Conservation (phyloP, 2,888 invertebrate species). For the Tetranychus truncatus region DNA sequence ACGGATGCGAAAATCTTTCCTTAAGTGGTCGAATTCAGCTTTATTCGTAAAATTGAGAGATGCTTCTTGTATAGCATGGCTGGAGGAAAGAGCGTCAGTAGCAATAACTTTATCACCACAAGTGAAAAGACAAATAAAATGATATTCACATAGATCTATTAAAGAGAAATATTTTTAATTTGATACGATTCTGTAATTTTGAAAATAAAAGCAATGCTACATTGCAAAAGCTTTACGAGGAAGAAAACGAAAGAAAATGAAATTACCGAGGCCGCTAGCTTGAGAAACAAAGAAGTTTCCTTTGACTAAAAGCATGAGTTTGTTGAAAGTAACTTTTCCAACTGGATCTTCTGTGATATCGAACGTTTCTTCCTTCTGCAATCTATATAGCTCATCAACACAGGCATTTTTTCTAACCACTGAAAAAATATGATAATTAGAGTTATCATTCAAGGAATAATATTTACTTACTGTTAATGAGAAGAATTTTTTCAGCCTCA, state of each 20-base stretch:
- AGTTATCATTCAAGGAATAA: neutral
- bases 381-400: neutral
- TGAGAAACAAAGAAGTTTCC: slow-evolving; percentile 1
- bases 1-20: neutral
- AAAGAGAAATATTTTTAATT: no score
- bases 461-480: slow-evolving; percentile 1
- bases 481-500: slow-evolving; percentile 4
- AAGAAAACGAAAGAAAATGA: neutral
- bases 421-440: neutral
- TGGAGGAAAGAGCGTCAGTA: slow-evolving; percentile 1
- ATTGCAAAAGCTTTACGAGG: no score
- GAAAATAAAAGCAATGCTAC: no score
- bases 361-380: neutral
- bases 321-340: neutral
- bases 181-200: no score
- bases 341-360: neutral
- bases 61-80: neutral
- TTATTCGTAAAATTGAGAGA: neutral
- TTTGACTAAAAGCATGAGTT: neutral
- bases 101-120: slow-evolving; percentile 10
- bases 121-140: slow-evolving; percentile 4
- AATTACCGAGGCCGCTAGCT: neutral
- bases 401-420: neutral
- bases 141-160: neutral
- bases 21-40: neutral